A percentile compares a stretch with the other conserved stretches of the same genome.
Conservation (phyloP, 2,888 invertebrate genomes). For the Liodrosophila aerea region DNA sequence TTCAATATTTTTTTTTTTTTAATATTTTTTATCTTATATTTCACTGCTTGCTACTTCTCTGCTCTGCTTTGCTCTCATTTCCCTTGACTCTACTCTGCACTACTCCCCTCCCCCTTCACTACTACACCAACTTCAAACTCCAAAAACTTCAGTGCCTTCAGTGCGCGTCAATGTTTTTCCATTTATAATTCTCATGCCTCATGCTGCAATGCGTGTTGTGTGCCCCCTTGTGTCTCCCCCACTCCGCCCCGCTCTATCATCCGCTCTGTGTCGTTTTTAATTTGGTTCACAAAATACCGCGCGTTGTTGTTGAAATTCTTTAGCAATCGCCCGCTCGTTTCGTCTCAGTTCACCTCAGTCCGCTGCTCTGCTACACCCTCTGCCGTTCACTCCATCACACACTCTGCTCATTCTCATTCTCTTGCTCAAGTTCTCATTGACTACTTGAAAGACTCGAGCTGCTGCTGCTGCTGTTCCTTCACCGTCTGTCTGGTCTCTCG, state of each 20-base stretch:
- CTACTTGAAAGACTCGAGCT: constrained; percentile 47
- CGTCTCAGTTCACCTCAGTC: constrained; percentile 30
- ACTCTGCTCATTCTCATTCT: neutral
- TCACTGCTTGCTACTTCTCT: too few relatives aligned
- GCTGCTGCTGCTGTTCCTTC: constrained; percentile 34
- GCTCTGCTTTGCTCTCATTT: too few relatives aligned
- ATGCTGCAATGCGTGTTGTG: constrained; percentile 56
- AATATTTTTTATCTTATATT: too few relatives aligned
- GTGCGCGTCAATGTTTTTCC: constrained; percentile 59
- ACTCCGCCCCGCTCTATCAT: constrained; percentile 1
- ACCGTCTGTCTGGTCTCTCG: constrained; percentile 66
- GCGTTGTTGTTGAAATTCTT: constrained; percentile 76
- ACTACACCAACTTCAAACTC: neutral
- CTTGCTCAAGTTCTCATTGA: constrained; percentile 2
- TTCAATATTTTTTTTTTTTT: too few relatives aligned
- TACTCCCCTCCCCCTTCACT: constrained; percentile 11
- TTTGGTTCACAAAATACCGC: constrained; percentile 75
- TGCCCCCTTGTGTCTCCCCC: constrained; percentile 10
- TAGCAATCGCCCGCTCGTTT: constrained; percentile 55
- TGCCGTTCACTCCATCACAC: neutral
- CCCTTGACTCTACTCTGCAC: too few relatives aligned
- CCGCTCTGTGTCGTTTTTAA: constrained; percentile 67
- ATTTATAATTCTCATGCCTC: constrained; percentile 75
- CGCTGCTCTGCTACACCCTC: too few relatives aligned
- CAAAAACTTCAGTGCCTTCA: constrained; percentile 9